Evolutionary conservation across 1,140 invertebrate genomes (phyloP).

Genomic region (Euura lappo): DNA sequence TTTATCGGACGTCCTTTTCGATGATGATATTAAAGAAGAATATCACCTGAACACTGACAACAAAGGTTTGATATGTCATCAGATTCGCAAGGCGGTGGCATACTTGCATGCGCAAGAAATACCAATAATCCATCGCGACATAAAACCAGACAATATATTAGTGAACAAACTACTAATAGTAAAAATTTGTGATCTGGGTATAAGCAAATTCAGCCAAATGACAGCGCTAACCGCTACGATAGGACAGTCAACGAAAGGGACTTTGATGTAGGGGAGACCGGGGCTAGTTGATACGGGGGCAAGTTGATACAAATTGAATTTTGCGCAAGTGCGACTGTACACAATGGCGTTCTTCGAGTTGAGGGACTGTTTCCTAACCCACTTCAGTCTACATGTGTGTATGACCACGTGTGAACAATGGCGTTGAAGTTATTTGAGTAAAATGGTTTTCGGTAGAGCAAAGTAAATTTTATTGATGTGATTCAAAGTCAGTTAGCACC

Average conservation of each 20-base stretch:
- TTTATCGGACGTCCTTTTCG: not conserved
- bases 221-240: not conserved
- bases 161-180: not conserved
- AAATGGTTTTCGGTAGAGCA: too few species aligned
- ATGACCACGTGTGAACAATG: too few species aligned
- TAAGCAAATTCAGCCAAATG: not conserved
- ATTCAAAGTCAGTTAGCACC: too few species aligned
- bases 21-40: not conserved
- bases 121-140: not conserved
- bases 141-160: not conserved
- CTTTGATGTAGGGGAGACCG: too few species aligned
- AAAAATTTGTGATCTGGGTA: conserved; percentile 6
- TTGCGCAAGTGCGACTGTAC: too few species aligned
- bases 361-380: too few species aligned
- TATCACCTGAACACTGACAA: not conserved
- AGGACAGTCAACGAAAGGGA: not conserved
- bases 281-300: too few species aligned
- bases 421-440: too few species aligned
- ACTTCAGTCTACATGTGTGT: too few species aligned
- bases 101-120: not conserved
- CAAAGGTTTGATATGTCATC: not conserved
- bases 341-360: too few species aligned
- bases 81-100: not conserved
- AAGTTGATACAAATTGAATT: too few species aligned
- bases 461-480: too few species aligned